phyloP scores from a whole-genome alignment of 2,888 invertebrate genomes.

The Horisme vitalbata region DNA sequence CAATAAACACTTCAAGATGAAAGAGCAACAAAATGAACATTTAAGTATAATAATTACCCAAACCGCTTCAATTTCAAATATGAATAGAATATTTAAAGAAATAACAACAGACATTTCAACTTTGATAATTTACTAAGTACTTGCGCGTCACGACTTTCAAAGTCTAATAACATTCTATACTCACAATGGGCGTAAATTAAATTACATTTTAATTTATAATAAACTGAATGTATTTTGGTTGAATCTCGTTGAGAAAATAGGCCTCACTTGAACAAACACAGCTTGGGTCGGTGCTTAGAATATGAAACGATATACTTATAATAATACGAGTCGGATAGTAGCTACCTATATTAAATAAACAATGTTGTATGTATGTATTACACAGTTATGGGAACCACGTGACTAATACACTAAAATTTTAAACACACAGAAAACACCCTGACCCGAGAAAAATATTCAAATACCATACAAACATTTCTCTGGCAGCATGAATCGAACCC shows the following conservation, averaged over 20 bases:
- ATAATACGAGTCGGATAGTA: slow-evolving; percentile 37
- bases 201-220: slow-evolving; percentile 54
- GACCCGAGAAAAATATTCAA: too few species aligned
- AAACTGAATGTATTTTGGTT: slow-evolving; percentile 51
- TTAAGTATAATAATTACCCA: too few species aligned
- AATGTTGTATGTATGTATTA: too few species aligned
- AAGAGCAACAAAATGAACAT: too few species aligned
- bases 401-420: too few species aligned
- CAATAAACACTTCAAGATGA: too few species aligned
- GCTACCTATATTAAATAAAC: slow-evolving; percentile 5
- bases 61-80: neutral
- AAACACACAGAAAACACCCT: too few species aligned
- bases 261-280: slow-evolving; percentile 35
- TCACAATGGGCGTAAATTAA: slow-evolving; percentile 44
- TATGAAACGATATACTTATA: slow-evolving; percentile 30
- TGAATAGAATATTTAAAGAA: neutral
- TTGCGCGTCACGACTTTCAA: slow-evolving; percentile 26
- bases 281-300: slow-evolving; percentile 22
- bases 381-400: too few species aligned
- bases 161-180: slow-evolving; percentile 41
- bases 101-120: neutral
- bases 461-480: too few species aligned
- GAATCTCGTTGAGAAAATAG: slow-evolving; percentile 46
- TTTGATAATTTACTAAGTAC: slow-evolving; percentile 3
- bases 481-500: too few species aligned